Base-by-base conservation (phyloP, 2,888 invertebrate genomes). In the Poecilobothrus nobilitatus region DNA sequence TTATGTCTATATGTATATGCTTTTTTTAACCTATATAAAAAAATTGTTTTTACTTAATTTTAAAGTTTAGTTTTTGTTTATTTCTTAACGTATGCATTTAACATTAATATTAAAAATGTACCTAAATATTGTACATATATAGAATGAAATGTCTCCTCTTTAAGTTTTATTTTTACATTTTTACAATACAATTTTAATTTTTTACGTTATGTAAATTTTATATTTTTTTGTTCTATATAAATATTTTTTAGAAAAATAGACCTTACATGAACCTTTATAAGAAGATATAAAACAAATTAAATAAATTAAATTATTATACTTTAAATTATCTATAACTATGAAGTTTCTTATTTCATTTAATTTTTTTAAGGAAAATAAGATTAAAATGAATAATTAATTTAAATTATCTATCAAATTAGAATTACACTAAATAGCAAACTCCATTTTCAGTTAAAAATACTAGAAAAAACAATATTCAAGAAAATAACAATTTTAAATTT, bases 11-110 rank as follows among this genome's bases (percentile, higher is more conserved):
- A 53, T 53, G 18, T n/a, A 37, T 37, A 37, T 37, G 37, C 12
- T 37, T 37, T 53, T 53, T 53, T 53, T 18, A 53, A 53, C 53
- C 15, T 53, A 53, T 69, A 34, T 65, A 68, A 63, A 68, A 68
- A 63, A 61, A 63, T 34, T 66, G 37, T 63, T 44, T 66, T 68
- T 44, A 65, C 18, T 68, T 61, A 21, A 65, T 21, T 44, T n/a
- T 64, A 63, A 41, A 66, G 34, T 41, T 65, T 53, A 33, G 33
- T 65, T 12, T 53, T 53, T 53, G 6, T 18, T 53, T 53, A 18
- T 15, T 18, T 2, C 15, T 53, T 53, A 12, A 15, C 41, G 15
- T 53, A 53, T 53, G 15, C 6, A 53, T n/a, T 53, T 53, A 53
- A 53, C n/a, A 15, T 53, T 53, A 41, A 18, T 53, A 53, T 18